Base-by-base conservation (phyloP, 2,888 invertebrate species). In the Hymenopus coronatus region DNA sequence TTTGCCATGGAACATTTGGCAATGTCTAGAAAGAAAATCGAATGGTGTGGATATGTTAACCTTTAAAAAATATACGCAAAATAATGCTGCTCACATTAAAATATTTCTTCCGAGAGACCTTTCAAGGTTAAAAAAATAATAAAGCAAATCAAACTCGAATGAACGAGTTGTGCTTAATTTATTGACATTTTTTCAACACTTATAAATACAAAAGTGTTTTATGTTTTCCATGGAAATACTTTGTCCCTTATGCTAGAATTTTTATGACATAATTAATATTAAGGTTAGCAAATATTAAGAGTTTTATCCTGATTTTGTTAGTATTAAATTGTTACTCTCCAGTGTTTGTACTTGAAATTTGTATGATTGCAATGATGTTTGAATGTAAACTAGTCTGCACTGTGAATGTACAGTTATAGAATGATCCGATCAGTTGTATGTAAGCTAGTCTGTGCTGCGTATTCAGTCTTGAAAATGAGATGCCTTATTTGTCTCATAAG, bases 61-160 rank as follows among this genome's bases (percentile, higher is more conserved):
- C 54, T 82, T 33, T 33, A 33, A 82, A 40, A 81, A 84, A 33
- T 81, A 30, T 70, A 86, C 2, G 28, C 28, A 81, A 86, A 28
- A 87, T 87, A 82, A 87, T 33, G 70, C 88, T 88, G 88, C 88
- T 88, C 88, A 88, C 85, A 70, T 85, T 33, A 84, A 83, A 33
- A 88, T 84, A 85, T 84, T 88, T 88, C 88, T 88, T 88, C 88
- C 84, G 83, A 88, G 46, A 88, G 46, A 88, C 82, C 88, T 88
- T 88, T 84, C 82, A 85, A n/a, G 83, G 84, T 30, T 88, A n/a
- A 30, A 33, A 87, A 33, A 7, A 70, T 20, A 70, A 70, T 20
- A 70, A 70, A 70, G 25, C 15, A 70, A 70, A 70, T 70, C 4
- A 20, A 70, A 70, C 54, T 70, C 54, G 54, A 70, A 70, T 70